These are phyloP conservation scores for Molorchus minor DNA, from an alignment of 2,888 invertebrate genomes.

Conservation along the genomic window DNA sequence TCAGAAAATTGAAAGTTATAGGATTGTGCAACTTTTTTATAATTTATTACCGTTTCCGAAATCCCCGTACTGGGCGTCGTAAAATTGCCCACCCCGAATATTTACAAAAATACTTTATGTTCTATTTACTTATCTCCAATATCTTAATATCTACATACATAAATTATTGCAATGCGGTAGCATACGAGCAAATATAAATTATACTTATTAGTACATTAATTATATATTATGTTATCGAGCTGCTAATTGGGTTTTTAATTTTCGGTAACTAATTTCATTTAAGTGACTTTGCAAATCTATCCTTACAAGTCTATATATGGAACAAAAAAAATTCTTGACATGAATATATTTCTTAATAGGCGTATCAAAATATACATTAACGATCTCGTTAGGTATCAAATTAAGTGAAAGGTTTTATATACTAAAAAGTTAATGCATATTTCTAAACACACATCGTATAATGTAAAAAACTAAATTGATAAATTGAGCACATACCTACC, in stretches of 20 bases:
- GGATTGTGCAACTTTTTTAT: too few species aligned
- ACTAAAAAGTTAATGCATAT: conserved; percentile 29
- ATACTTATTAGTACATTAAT: conserved; percentile 14
- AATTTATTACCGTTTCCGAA: too few species aligned
- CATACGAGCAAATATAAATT: too few species aligned
- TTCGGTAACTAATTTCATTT: conserved; percentile 18
- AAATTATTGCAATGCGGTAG: too few species aligned
- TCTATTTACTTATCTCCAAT: too few species aligned
- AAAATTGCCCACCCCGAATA: too few species aligned
- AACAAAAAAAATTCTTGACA: conserved; percentile 19
- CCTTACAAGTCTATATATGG: background rate
- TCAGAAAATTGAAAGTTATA: too few species aligned
- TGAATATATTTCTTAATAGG: conserved; percentile 28
- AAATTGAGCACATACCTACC: conserved; percentile 35
- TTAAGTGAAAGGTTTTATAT: conserved; percentile 32
- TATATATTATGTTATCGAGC: conserved; percentile 8
- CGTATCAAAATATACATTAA: conserved; percentile 32
- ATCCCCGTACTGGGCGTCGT: too few species aligned
- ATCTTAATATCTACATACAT: too few species aligned
- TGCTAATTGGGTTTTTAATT: conserved; percentile 17
- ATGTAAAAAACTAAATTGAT: conserved; percentile 25
- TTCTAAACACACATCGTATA: conserved; percentile 27
- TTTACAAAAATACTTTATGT: too few species aligned
- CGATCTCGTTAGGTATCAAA: conserved; percentile 30
- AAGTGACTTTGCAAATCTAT: conserved; percentile 17